phyloP scores from a whole-genome alignment of 2,113 vertebrate genomes.

The Alligator sinensis region DNA sequence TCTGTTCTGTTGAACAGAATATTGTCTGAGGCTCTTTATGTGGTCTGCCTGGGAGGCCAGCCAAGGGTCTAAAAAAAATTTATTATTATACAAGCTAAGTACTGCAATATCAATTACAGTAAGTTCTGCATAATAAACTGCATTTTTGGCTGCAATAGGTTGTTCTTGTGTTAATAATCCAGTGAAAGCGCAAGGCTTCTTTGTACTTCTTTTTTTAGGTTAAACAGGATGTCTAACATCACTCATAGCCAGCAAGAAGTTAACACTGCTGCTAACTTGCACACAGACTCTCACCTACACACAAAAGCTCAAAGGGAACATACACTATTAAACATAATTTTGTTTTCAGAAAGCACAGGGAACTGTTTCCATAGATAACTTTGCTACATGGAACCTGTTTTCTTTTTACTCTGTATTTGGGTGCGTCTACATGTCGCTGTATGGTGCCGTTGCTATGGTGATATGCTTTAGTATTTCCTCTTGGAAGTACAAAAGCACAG shows the following conservation, averaged over 20 bases:
- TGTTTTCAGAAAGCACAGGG: not conserved
- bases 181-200: conserved; percentile 1
- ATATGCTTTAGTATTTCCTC: too few relatives aligned
- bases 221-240: conserved; percentile 8
- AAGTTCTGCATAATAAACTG: not conserved
- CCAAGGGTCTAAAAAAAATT: conserved; percentile 17
- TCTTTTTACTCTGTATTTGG: not conserved
- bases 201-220: not conserved
- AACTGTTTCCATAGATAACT: not conserved
- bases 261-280: not conserved
- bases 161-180: not conserved
- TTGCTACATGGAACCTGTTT: not conserved
- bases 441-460: too few relatives aligned
- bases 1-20: not conserved
- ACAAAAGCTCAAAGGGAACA: not conserved
- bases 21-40: not conserved
- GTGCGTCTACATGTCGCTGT: too few relatives aligned
- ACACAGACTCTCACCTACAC: not conserved
- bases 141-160: not conserved
- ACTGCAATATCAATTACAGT: conserved; percentile 53
- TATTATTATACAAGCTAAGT: conserved; percentile 25
- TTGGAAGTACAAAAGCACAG: too few relatives aligned
- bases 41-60: conserved; percentile 12
- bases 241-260: fast-evolving
- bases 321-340: conserved; percentile 2